Percentiles rank a stretch among this genome's conserved stretches.
These are phyloP conservation scores for Macrotus californicus DNA, from an alignment of 2,113 vertebrate species.

Conservation along the genomic window DNA sequence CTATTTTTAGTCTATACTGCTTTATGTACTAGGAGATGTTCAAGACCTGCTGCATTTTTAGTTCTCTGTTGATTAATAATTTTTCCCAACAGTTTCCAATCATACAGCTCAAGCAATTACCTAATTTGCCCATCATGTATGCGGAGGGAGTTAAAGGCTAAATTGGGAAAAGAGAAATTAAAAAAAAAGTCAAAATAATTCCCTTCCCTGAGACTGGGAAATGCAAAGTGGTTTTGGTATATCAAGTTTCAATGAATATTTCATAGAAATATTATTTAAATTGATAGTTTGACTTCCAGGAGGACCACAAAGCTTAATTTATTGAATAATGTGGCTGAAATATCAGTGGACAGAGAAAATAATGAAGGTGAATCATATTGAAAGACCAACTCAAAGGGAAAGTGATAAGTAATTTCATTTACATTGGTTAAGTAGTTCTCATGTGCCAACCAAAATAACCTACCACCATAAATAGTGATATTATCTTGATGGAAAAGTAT, in stretches of 20 bases:
- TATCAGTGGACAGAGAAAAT: not conserved
- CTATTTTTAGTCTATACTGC: not conserved
- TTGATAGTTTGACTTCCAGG: slow-evolving; percentile 4
- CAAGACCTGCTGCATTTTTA: not conserved
- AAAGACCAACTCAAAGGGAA: not conserved
- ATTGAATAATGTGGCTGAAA: not conserved
- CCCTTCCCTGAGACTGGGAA: not conserved
- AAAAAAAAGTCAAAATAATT: not conserved
- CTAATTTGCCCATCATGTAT: not conserved
- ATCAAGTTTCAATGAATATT: slow-evolving; percentile 19
- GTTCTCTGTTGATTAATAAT: slow-evolving; percentile 17
- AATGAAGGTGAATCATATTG: not conserved
- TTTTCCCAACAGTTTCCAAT: slow-evolving; percentile 33
- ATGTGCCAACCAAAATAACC: not conserved
- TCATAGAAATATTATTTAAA: not conserved
- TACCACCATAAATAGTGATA: not conserved
- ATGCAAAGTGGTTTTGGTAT: not conserved
- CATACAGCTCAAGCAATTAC: not conserved
- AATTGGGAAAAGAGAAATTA: not conserved
- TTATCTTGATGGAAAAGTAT: not conserved
- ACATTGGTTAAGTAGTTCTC: not conserved
- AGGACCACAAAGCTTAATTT: not conserved
- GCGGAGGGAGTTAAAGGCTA: not conserved
- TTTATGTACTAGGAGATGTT: not conserved
- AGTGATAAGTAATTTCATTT: not conserved